Conservation (phyloP, 1,140 invertebrate genomes). For the Trachymyrmex septentrionalis region DNA sequence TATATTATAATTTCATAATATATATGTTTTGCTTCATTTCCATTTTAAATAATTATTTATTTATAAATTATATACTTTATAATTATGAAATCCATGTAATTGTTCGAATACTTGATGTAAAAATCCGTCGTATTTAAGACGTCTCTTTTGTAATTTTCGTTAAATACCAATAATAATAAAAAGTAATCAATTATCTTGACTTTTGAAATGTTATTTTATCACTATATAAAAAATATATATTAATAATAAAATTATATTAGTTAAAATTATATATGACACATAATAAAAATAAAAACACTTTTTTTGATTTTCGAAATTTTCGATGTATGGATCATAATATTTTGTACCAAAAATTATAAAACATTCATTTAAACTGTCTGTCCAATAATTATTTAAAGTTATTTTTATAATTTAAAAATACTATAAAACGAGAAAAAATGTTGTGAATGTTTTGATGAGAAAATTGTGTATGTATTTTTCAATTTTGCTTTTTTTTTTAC, state of each 20-base stretch:
- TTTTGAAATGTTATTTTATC: too few species aligned
- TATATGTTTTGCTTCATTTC: neutral
- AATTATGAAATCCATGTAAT: neutral
- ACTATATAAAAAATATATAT: too few species aligned
- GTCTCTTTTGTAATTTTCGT: neutral
- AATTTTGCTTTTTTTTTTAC: neutral
- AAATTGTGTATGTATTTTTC: neutral
- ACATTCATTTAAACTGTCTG: neutral
- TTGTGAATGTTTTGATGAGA: neutral
- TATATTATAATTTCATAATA: neutral
- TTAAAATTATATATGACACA: too few species aligned
- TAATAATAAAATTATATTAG: too few species aligned
- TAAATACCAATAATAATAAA: neutral
- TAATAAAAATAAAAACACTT: neutral
- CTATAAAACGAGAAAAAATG: neutral
- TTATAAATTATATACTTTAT: neutral
- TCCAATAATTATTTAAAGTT: neutral
- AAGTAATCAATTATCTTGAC: neutral
- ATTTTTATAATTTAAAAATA: neutral
- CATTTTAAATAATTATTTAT: neutral
- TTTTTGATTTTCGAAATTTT: neutral
- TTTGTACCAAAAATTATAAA: neutral
- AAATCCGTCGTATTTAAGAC: neutral
- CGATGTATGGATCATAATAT: neutral
- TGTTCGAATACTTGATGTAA: neutral